Base-by-base conservation (phyloP, 1,140 invertebrate species). In the Papilio polyxenes region DNA sequence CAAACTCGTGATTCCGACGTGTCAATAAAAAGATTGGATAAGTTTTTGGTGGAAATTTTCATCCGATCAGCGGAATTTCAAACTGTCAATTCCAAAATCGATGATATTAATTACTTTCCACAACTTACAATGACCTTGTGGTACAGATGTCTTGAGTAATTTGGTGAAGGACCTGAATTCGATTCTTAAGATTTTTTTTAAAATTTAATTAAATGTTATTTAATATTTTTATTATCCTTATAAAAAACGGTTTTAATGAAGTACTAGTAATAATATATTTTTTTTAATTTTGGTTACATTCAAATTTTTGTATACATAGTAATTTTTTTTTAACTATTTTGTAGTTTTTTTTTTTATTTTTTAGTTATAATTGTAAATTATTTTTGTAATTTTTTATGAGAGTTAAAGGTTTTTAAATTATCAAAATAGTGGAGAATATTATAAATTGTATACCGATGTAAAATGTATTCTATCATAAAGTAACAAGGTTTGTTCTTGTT, bases 11-110 rank as follows among this genome's bases (percentile, higher is more conserved):
- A 51, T 53, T n/a, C n/a, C 20, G 48, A 53, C 75, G 75, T 56
- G 75, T 56, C 75, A 77, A 77, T 56, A 77, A 77, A 77, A 77
- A 77, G 23, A 77, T 37, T 51, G 48, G 44, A 77, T 53, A 77
- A 77, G 49, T 77, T 51, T 49, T 69, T 13, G 65, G 23, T 15
- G 65, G 62, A 69, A 69, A 49, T 53, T 76, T 76, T 53, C 48
- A 56, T 77, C 48, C 20, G 49, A 51, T 77, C 48, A 20, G 10
- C 65, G 75, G 48, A 77, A 77, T 77, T 77, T 77, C 75, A 31
- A 77, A 77, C 75, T 77, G 75, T 77, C 75, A 20, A 7, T 1
- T 31, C 13, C 49, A 49, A 77, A 77, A 77, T 53, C 10, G 8
- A 6, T 9, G 23, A 13, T 51, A 51, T 56, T 53, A 51, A 77